These are phyloP conservation scores for Cepaea hortensis DNA, from an alignment of 2,888 invertebrate species.

Conservation along the genomic window DNA sequence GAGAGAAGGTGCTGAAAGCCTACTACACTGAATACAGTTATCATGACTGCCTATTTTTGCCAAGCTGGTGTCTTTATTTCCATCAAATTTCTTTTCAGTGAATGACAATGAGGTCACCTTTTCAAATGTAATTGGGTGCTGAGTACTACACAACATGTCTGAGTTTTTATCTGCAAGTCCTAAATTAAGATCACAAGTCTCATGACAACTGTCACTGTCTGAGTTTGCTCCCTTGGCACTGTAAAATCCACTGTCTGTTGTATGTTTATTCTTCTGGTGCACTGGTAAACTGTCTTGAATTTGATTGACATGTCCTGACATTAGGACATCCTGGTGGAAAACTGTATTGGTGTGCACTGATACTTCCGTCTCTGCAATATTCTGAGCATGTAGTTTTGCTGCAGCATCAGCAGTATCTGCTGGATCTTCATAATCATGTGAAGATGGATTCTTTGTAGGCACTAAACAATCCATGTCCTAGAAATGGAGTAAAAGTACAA, in stretches of 20 bases:
- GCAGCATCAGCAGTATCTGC: background rate
- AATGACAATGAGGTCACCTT: background rate
- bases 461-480: conserved; percentile 33
- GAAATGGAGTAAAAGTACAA: background rate
- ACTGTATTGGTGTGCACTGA: conserved; percentile 1
- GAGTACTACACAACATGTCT: background rate
- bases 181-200: conserved; percentile 30
- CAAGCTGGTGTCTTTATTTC: background rate
- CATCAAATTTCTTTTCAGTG: background rate
- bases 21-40: background rate
- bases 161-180: conserved; percentile 33
- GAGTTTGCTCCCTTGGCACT: conserved; percentile 55
- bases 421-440: conserved; percentile 43
- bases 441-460: background rate
- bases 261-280: conserved; percentile 50
- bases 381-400: conserved; percentile 4
- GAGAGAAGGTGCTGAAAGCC: background rate
- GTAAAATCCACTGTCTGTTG: conserved; percentile 56
- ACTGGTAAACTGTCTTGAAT: conserved; percentile 28
- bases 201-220: conserved; percentile 51
- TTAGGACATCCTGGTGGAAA: background rate
- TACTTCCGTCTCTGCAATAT: background rate
- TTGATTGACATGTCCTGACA: background rate
- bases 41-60: background rate
- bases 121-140: background rate